A percentile compares a stretch with the other conserved stretches of the same genome.
phyloP scores from a whole-genome alignment of 1,140 invertebrate genomes.

The Macrotrachela quadricornifera region DNA sequence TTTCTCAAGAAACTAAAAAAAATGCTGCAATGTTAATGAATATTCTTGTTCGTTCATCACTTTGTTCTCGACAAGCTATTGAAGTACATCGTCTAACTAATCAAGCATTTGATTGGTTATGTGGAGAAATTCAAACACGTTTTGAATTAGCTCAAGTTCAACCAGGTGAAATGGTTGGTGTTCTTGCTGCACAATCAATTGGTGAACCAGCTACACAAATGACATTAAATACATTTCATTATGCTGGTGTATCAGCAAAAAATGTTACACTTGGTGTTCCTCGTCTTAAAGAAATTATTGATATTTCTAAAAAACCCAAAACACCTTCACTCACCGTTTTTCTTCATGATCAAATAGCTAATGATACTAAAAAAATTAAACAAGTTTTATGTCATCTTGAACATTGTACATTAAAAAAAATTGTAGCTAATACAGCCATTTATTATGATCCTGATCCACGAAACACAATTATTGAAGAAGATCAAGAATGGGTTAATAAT shows the following conservation, averaged over 20 bases:
- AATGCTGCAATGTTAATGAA: constrained; percentile 95
- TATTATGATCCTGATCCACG: constrained; percentile 98
- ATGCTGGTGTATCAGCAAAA: constrained; percentile 97
- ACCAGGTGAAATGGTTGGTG: constrained; percentile 97
- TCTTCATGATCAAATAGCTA: constrained; percentile 68
- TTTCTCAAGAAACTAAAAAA: constrained; percentile 86
- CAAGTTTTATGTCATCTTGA: constrained; percentile 89
- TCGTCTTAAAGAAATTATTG: constrained; percentile 81
- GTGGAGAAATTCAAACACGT: constrained; percentile 92
- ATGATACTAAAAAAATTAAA: constrained; percentile 92
- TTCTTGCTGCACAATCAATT: constrained; percentile 84
- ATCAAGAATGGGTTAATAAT: constrained; percentile 98
- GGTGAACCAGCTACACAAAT: constrained; percentile 99
- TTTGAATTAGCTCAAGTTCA: constrained; percentile 78
- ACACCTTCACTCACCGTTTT: constrained; percentile 96
- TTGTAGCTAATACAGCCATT: constrained; percentile 93
- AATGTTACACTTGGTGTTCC: constrained; percentile 99
- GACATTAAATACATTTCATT: constrained; percentile 99
- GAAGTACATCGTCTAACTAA: constrained; percentile 76
- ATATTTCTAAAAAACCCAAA: constrained; percentile 94
- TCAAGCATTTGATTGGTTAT: constrained; percentile 96
- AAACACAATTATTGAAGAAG: constrained; percentile 89
- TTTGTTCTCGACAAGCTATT: constrained; percentile 63
- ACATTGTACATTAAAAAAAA: constrained; percentile 86
- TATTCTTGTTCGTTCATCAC: constrained; percentile 71